These are phyloP conservation scores for Xenopus tropicalis DNA, from an alignment of 2,113 vertebrate genomes.

Conservation along the genomic window UCB_Xtro_10.0 CM004450.2:90312501-90313000, in stretches of 20 bases:
- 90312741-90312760: constrained; percentile 40
- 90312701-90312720: constrained; percentile 17
- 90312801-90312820: constrained; percentile 36
- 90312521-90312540: too few species aligned
- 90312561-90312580: too few species aligned
- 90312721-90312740: constrained; percentile 37
- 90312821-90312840: background rate
- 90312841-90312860: constrained; percentile 21
- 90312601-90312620: too few species aligned
- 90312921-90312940: constrained; percentile 40
- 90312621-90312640: background rate
- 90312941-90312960: constrained; percentile 37
- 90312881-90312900: constrained; percentile 37
- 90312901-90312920: constrained; percentile 33
- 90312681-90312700: constrained; percentile 22
- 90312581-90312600: too few species aligned
- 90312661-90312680: constrained; percentile 33
- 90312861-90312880: background rate
- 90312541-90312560: too few species aligned
- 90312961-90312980: constrained; percentile 31
- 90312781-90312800: constrained; percentile 7
- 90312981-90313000: constrained; percentile 39
- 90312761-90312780: constrained; percentile 22
- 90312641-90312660: background rate
- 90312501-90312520: too few species aligned